A percentile compares a stretch with the other conserved stretches of the same genome.
phyloP scores from a whole-genome alignment of 2,888 invertebrate genomes.

The Athalia rosae region DNA sequence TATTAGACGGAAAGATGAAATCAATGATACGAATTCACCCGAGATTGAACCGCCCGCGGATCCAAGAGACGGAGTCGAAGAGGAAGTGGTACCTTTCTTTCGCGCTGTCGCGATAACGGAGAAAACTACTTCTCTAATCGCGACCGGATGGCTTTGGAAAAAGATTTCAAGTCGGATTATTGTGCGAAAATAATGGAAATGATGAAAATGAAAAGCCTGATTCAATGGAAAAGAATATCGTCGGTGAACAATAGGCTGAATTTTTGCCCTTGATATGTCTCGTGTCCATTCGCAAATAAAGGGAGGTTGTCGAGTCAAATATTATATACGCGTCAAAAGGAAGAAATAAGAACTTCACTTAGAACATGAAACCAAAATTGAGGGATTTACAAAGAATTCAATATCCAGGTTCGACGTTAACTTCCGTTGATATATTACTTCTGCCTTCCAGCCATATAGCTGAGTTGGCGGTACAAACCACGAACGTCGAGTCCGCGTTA shows the following conservation, averaged over 20 bases:
- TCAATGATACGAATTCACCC: constrained; percentile 19
- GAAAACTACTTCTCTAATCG: constrained; percentile 41
- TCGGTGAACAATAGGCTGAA: neutral
- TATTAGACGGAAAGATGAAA: constrained; percentile 13
- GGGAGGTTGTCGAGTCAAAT: neutral
- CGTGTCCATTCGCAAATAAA: neutral
- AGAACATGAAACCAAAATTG: neutral
- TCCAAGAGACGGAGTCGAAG: constrained; percentile 19
- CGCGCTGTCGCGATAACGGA: constrained; percentile 12
- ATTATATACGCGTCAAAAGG: neutral
- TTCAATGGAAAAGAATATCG: neutral
- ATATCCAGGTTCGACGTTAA: constrained; percentile 7
- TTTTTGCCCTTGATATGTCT: too few relatives aligned
- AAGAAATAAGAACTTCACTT: neutral
- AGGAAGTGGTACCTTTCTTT: constrained; percentile 34
- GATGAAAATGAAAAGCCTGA: neutral
- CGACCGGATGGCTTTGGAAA: constrained; percentile 10
- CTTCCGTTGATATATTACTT: constrained; percentile 31
- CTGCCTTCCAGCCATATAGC: constrained; percentile 2
- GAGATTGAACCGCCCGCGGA: constrained; percentile 17
- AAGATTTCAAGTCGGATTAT: constrained; percentile 33
- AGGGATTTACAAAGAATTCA: constrained; percentile 5
- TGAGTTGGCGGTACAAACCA: neutral
- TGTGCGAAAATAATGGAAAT: constrained; percentile 26
- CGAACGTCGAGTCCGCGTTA: neutral